Conservation (phyloP, 1,140 invertebrate species). For the Leptopilina boulardi region DNA sequence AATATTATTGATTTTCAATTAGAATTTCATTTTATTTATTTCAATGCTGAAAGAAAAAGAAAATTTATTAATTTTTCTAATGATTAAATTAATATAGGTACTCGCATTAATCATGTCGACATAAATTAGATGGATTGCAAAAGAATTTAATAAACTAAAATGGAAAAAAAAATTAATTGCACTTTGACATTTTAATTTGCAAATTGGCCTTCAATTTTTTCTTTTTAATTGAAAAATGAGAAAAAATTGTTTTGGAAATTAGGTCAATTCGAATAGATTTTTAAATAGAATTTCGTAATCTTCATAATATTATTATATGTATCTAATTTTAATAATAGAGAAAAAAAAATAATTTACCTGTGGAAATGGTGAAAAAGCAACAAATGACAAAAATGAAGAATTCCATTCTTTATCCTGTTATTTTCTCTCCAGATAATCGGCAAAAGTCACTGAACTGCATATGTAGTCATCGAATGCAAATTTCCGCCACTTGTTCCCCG, state of each 20-base stretch:
- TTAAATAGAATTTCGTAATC: neutral
- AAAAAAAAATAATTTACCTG: too few relatives aligned
- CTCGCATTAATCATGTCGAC: neutral
- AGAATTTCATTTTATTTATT: neutral
- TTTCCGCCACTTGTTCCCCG: neutral
- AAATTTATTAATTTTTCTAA: neutral
- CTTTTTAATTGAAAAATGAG: neutral
- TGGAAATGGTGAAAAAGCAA: neutral
- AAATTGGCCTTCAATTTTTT: neutral
- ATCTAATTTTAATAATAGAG: too few relatives aligned
- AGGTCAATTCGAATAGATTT: neutral
- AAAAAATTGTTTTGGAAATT: neutral
- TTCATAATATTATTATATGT: too few relatives aligned
- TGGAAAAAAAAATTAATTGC: slow-evolving; percentile 5
- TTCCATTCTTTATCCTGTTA: slow-evolving; percentile 22
- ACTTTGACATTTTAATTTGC: slow-evolving; percentile 18
- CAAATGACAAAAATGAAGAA: neutral
- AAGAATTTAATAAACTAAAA: neutral
- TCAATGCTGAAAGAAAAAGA: too few relatives aligned
- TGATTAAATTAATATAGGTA: neutral
- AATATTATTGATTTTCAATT: neutral
- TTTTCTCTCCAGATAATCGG: neutral
- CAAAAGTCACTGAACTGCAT: slow-evolving; percentile 27
- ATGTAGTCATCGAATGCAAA: slow-evolving; percentile 26
- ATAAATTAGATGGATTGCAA: neutral